Percentiles rank a stretch among this genome's conserved stretches.
phyloP scores from a whole-genome alignment of 2,113 vertebrate genomes.

The Platichthys flesus region DNA sequence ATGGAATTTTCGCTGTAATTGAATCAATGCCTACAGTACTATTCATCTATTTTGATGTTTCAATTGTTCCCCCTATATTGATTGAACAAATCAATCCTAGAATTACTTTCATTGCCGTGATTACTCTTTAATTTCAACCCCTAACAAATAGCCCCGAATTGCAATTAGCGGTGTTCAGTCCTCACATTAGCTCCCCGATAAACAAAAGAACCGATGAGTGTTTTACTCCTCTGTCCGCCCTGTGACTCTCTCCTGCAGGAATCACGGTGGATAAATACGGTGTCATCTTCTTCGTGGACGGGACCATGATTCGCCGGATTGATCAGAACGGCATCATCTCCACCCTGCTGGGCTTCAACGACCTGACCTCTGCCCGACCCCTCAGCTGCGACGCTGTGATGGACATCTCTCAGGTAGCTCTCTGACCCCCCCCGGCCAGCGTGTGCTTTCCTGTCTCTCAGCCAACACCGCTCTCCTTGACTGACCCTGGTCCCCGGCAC shows the following conservation, averaged over 20 bases:
- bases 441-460: slow-evolving; percentile 36
- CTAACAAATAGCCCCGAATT: slow-evolving; percentile 36
- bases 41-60: slow-evolving; percentile 63
- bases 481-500: slow-evolving; percentile 26
- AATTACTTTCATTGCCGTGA: slow-evolving; percentile 52
- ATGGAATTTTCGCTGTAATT: slow-evolving; percentile 46
- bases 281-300: slow-evolving; percentile 96
- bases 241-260: slow-evolving; percentile 78
- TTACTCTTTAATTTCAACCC: slow-evolving; percentile 51
- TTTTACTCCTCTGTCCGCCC: slow-evolving; percentile 25
- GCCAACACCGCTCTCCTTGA: slow-evolving; percentile 14
- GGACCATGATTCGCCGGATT: slow-evolving; percentile 95
- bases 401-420: slow-evolving; percentile 95
- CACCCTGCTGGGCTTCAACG: slow-evolving; percentile 95
- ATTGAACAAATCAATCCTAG: slow-evolving; percentile 53
- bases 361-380: slow-evolving; percentile 95
- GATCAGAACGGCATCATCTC: slow-evolving; percentile 99
- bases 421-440: slow-evolving; percentile 11
- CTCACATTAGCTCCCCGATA: slow-evolving; percentile 51
- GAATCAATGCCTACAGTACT: slow-evolving; percentile 53
- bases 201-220: slow-evolving; percentile 42
- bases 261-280: slow-evolving; percentile 97
- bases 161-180: slow-evolving; percentile 29
- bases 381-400: slow-evolving; percentile 98
- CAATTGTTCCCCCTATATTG: slow-evolving; percentile 63